Conservation (phyloP, 1,140 invertebrate species). For the Pseudachorutes palmiensis region DNA sequence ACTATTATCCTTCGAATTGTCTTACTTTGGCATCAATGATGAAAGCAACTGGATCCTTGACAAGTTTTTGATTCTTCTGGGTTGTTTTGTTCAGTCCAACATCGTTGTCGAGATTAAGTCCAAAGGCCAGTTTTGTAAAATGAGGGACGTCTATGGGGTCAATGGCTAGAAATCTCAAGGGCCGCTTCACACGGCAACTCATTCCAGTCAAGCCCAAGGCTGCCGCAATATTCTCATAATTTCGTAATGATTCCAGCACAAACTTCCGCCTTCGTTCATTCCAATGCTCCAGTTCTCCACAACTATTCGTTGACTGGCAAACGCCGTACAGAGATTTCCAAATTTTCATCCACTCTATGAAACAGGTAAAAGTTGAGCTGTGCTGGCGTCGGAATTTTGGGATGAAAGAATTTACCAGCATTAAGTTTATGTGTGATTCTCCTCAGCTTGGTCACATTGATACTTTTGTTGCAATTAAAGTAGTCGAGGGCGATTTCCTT, state of each 20-base stretch:
- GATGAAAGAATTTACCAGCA: slow-evolving; percentile 25
- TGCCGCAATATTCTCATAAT: slow-evolving; percentile 25
- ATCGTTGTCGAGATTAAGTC: slow-evolving; percentile 9
- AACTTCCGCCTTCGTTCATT: slow-evolving; percentile 19
- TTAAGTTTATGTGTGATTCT: slow-evolving; percentile 34
- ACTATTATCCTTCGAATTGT: neutral
- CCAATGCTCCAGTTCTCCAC: slow-evolving; percentile 31
- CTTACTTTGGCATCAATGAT: slow-evolving; percentile 34
- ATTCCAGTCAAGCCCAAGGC: slow-evolving; percentile 33
- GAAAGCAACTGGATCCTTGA: slow-evolving; percentile 29
- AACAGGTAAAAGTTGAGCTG: slow-evolving; percentile 2
- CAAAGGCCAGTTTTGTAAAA: slow-evolving; percentile 30
- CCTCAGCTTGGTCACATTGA: slow-evolving; percentile 34
- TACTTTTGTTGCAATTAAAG: slow-evolving; percentile 37
- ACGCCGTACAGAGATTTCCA: slow-evolving; percentile 28
- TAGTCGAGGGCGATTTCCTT: slow-evolving; percentile 37
- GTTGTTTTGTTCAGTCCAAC: neutral
- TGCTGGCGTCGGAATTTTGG: neutral
- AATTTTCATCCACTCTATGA: slow-evolving; percentile 29
- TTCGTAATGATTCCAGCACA: slow-evolving; percentile 25
- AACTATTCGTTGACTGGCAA: slow-evolving; percentile 28
- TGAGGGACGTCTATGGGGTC: slow-evolving; percentile 36
- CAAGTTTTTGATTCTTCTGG: neutral
- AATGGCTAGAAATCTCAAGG: slow-evolving; percentile 31
- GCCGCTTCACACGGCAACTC: slow-evolving; percentile 23